Evolutionary conservation across 1,140 invertebrate species (phyloP), one percentile per base, ranked within the genome.

Genomic region (Drosophila equinoxialis): DNA sequence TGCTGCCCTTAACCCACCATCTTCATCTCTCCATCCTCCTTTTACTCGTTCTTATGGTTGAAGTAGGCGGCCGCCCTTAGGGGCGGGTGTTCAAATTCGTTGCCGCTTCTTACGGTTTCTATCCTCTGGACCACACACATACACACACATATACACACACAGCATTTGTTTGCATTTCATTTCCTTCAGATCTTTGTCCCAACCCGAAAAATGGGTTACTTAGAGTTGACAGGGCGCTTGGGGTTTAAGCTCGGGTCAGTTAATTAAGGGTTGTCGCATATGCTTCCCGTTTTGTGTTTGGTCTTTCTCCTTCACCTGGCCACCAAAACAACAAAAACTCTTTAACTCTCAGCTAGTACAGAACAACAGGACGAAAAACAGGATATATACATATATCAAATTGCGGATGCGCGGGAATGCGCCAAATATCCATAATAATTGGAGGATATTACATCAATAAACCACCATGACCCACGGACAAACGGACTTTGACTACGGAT

Each of bases 401-500:
- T 59, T 74, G 23, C 45, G 65, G 70, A 68, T 79, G 81, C 55
- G 65, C 71, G 68, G 77, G 74, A 87, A 89, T 90, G 81, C 86
- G 86, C 79, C 81, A 90, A 90, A 90, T 90, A 90, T 90, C 77
- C 81, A 86, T 90, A 90, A 90, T 90, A 90, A 90, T 90, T 90
- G 86, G 80, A 90, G 86, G 86, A 90, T 90, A 90, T 90, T 90
- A 90, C 86, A 90, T 90, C 86, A 90, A 90, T 90, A 90, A 90
- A 90, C 79, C 74, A 57, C 59, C 48, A 51, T 48, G 42, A 41
- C 63, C 13, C 57, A 35, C 45, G 10, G 30, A 42, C 59, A 65
- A 11, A 37, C 30, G 35, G 37, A 39, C 37, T 39, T 1, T 13
- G 13, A 20, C 23, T 33, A 33, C 20, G 8, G 37, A 13, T 33